phyloP scores from a whole-genome alignment of 2,888 invertebrate species.

The Yponomeuta plumbellus region DNA sequence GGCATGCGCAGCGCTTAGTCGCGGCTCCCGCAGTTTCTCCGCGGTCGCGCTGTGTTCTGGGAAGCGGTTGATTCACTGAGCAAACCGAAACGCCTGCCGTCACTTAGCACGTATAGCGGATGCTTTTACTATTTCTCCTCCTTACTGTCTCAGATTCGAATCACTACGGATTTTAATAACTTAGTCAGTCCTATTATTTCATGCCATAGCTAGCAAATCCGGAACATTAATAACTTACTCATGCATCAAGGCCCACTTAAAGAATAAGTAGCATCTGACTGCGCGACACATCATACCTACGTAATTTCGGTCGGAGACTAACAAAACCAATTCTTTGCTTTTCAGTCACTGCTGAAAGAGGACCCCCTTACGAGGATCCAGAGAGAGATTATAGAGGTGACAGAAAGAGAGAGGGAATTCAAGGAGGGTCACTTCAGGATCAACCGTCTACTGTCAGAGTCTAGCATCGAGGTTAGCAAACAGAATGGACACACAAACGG shows the following conservation, averaged over 20 bases:
- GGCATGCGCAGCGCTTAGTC: neutral
- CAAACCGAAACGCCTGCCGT: neutral
- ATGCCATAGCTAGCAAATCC: too few relatives aligned
- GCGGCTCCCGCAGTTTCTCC: neutral
- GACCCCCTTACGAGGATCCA: slow-evolving; percentile 89
- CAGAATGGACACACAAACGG: slow-evolving; percentile 64
- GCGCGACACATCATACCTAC: neutral
- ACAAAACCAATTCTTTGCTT: slow-evolving; percentile 23
- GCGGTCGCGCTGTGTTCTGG: neutral
- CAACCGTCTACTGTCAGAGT: slow-evolving; percentile 64
- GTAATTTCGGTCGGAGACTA: neutral
- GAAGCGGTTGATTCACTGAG: neutral
- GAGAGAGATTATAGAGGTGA: slow-evolving; percentile 91
- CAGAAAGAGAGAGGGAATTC: slow-evolving; percentile 89
- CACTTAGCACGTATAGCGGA: too few relatives aligned
- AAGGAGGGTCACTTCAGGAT: slow-evolving; percentile 76
- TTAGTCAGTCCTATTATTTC: too few relatives aligned
- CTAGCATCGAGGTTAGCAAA: slow-evolving; percentile 65
- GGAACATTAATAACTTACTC: too few relatives aligned
- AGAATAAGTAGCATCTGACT: too few relatives aligned
- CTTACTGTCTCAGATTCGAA: too few relatives aligned
- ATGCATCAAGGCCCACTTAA: too few relatives aligned
- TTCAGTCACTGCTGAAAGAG: slow-evolving; percentile 77
- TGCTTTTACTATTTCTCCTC: too few relatives aligned
- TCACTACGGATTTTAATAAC: too few relatives aligned